Evolutionary conservation across 1,140 invertebrate genomes (phyloP).

Genomic region (Asobara japonica): DNA sequence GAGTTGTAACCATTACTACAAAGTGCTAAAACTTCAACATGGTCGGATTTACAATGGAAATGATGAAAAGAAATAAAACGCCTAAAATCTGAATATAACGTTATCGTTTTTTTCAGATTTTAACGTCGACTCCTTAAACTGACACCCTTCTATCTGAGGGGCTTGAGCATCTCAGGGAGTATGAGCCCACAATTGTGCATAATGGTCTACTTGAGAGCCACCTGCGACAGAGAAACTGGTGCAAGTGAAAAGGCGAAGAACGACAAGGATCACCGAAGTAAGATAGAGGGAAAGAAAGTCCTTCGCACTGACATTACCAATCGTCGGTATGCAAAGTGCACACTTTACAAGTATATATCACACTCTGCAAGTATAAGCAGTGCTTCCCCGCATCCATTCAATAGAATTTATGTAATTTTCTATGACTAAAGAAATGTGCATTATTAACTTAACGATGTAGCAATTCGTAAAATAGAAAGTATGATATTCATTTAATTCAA

Average conservation of each 20-base stretch:
- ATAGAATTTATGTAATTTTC: neutral
- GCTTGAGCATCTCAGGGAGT: too few species aligned
- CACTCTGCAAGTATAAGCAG: constrained; percentile 38
- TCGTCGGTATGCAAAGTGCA: constrained; percentile 43
- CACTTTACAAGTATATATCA: constrained; percentile 38
- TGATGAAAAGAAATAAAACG: too few species aligned
- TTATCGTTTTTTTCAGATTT: too few species aligned
- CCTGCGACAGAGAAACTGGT: constrained; percentile 32
- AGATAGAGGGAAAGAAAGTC: neutral
- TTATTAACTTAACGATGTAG: too few species aligned
- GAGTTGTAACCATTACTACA: too few species aligned
- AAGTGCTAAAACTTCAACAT: too few species aligned
- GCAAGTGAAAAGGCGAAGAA: neutral
- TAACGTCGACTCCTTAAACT: too few species aligned
- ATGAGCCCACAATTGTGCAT: constrained; percentile 34
- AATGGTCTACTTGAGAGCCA: constrained; percentile 38
- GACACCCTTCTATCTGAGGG: too few species aligned
- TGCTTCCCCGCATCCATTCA: neutral
- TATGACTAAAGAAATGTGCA: neutral
- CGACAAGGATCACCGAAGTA: neutral
- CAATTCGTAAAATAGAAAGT: too few species aligned
- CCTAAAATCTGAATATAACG: too few species aligned
- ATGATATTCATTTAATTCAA: too few species aligned
- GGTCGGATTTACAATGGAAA: too few species aligned
- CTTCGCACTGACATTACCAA: constrained; percentile 40